These are phyloP conservation scores for Alethe castanea DNA, from an alignment of 2,113 vertebrate species.

Conservation along the genomic window DNA sequence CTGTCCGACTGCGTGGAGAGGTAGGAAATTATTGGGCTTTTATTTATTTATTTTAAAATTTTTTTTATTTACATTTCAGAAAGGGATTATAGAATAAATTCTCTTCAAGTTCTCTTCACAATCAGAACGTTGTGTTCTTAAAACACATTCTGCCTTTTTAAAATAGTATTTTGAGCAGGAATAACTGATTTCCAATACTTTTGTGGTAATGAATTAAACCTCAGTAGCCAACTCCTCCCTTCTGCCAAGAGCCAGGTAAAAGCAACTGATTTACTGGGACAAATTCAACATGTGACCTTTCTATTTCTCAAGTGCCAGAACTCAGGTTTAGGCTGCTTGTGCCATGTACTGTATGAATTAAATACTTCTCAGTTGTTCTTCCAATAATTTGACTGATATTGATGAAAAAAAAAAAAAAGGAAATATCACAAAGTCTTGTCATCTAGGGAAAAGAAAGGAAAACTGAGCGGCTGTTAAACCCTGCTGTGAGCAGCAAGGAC, in stretches of 20 bases:
- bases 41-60: too few relatives aligned
- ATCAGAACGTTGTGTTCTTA: not conserved
- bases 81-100: not conserved
- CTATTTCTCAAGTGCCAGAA: not conserved
- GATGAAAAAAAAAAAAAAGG: not conserved
- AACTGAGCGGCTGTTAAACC: not conserved
- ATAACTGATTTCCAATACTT: not conserved
- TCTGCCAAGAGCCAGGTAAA: not conserved
- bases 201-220: not conserved
- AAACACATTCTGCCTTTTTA: accelerated
- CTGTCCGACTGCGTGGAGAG: constrained; percentile 94
- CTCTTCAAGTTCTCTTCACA: not conserved
- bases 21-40: constrained; percentile 51
- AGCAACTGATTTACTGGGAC: not conserved
- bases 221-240: not conserved
- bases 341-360: not conserved
- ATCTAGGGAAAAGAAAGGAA: not conserved
- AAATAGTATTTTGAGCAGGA: not conserved
- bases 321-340: not conserved
- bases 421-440: not conserved
- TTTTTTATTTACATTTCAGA: not conserved
- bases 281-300: accelerated
- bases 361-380: not conserved
- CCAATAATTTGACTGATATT: not conserved
- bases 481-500: not conserved